Evolutionary conservation across 2,888 invertebrate species (phyloP).

Genomic region (Patella depressa): DNA sequence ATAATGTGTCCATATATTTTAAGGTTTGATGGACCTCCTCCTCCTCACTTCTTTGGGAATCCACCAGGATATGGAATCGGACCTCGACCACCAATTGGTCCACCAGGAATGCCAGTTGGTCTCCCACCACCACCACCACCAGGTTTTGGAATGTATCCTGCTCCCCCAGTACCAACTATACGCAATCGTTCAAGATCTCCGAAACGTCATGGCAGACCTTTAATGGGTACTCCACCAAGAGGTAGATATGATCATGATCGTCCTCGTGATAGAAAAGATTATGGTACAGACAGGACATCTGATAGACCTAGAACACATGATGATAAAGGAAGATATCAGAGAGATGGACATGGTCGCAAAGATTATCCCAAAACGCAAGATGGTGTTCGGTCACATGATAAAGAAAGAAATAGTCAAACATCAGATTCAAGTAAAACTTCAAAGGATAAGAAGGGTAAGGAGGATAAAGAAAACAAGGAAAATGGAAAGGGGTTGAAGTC

Average conservation of each 20-base stretch:
- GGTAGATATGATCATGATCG: constrained; percentile 4
- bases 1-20: no score
- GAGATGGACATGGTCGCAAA: constrained; percentile 6
- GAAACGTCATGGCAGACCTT: constrained; percentile 13
- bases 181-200: constrained; percentile 16
- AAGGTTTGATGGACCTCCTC: not conserved
- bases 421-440: constrained; percentile 10
- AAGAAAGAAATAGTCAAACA: constrained; percentile 19
- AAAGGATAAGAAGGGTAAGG: constrained; percentile 15
- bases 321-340: constrained; percentile 10
- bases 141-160: constrained; percentile 15
- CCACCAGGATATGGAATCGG: no score
- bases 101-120: not conserved
- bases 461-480: constrained; percentile 41
- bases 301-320: not conserved
- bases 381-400: constrained; percentile 10
- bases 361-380: constrained; percentile 23
- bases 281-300: constrained; percentile 19
- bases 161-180: constrained; percentile 13
- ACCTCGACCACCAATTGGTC: not conserved
- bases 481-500: constrained; percentile 69
- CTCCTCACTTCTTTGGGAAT: no score
- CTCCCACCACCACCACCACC: constrained; percentile 29
- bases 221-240: constrained; percentile 20
- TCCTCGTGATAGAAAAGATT: constrained; percentile 8